These are phyloP conservation scores for Pogonognathellus flavescens DNA, from an alignment of 1,140 invertebrate species.

Conservation along the genomic window DNA sequence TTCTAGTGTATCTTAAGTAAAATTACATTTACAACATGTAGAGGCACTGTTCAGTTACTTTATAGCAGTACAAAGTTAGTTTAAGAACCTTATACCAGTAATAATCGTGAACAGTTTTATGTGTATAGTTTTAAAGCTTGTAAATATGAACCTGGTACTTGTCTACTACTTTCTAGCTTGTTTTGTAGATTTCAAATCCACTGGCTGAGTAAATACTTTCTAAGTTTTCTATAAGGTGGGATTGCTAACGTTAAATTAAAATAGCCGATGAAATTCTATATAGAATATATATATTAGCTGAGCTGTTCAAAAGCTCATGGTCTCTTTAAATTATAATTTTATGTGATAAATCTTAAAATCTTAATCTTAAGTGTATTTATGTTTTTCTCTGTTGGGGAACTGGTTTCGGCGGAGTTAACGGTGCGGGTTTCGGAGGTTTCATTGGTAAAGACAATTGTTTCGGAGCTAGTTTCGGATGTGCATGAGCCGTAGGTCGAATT, in stretches of 20 bases:
- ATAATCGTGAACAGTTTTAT: neutral
- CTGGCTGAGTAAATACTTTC: constrained; percentile 61
- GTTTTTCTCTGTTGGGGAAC: constrained; percentile 16
- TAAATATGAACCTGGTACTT: constrained; percentile 49
- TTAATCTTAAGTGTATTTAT: constrained; percentile 3
- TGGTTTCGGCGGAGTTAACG: constrained; percentile 38
- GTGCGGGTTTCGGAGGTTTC: constrained; percentile 57
- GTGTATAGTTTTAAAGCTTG: constrained; percentile 36
- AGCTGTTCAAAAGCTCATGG: neutral
- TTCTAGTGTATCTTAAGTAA: neutral
- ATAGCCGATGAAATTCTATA: neutral
- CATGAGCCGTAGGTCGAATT: constrained; percentile 64
- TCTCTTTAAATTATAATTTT: neutral
- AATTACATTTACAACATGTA: neutral
- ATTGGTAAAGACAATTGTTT: constrained; percentile 54
- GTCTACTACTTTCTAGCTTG: constrained; percentile 5
- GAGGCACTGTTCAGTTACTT: neutral
- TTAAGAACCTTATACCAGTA: too few relatives aligned
- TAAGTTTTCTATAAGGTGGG: constrained; percentile 51
- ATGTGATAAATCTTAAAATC: constrained; percentile 15
- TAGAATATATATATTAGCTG: neutral
- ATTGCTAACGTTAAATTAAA: neutral
- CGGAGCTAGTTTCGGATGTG: constrained; percentile 60
- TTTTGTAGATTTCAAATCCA: constrained; percentile 47
- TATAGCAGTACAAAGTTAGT: too few relatives aligned